Base-by-base conservation (phyloP, 2,888 invertebrate species). In the Priapulus caudatus region DNA sequence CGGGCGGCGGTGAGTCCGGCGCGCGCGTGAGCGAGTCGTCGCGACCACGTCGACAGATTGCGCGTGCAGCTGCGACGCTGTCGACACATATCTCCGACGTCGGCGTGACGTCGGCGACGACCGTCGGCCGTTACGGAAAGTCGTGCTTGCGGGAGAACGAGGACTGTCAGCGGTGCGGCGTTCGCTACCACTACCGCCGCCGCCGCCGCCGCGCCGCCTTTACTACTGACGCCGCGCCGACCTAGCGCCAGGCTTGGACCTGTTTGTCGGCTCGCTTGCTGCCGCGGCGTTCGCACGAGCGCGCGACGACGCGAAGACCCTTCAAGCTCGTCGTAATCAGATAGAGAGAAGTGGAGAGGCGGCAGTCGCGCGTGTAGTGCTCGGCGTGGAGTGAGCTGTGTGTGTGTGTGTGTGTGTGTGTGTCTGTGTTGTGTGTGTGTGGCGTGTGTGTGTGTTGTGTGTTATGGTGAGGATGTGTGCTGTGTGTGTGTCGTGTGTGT, bases 91-190 rank as follows among this genome's bases (percentile, higher is more conserved):
- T 33, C 10, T 33, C 33, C n/a, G 33, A 33, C 33, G 33, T 33
- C n/a, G 91, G 92, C 86, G 92, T 95, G 55, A 91, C 92, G 60
- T 92, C 93, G 68, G 89, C 89, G 59, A 92, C n/a, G 92, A 75
- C 93, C 95, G 72, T 95, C 95, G 53, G 92, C 93, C n/a, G n/a
- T 71, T 90, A 95, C 54, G 93, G 93, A 68, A 93, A 79, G 74
- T 91, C 90, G 76, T 90, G 67, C 44, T 68, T 67, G 60, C 74
- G 92, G 73, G 91, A 79, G 77, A 91, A 91, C 61, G 91, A 91
- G 61, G 91, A 79, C 60, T 93, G n/a, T 91, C 67, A 92, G 78
- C 47, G 92, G 92, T 51, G n/a, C 55, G 54, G 43, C 59, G 57
- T 48, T 63, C 61, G 47, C 50, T 55, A 21, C 52, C 52, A 20